Evolutionary conservation across 2,113 vertebrate genomes (phyloP).

Genomic region (Ifrita kowaldi): DNA sequence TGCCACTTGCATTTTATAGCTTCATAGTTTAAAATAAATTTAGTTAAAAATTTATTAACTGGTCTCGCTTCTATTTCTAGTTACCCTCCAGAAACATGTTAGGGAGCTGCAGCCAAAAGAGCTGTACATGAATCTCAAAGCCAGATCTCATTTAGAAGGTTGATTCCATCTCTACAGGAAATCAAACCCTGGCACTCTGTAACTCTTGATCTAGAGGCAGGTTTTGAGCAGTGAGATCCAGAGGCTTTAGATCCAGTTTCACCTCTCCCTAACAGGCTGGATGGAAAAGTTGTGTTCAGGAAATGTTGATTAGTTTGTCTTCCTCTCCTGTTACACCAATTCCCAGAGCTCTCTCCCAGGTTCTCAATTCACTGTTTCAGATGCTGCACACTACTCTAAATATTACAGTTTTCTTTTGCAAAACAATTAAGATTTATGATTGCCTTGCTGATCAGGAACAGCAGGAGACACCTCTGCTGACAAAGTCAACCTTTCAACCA

Average conservation of each 20-base stretch:
- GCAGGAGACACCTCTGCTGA: background rate
- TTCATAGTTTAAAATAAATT: conserved; percentile 12
- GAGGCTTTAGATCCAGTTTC: background rate
- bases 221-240: background rate
- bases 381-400: background rate
- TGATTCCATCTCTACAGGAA: background rate
- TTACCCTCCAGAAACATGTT: background rate
- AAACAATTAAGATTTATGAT: background rate
- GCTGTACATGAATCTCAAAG: background rate
- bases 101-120: background rate
- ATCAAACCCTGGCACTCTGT: background rate
- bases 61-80: background rate
- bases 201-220: background rate
- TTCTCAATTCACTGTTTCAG: fast-evolving
- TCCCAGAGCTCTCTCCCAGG: background rate
- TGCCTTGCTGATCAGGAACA: background rate
- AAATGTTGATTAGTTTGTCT: background rate
- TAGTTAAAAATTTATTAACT: conserved; percentile 22
- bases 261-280: background rate
- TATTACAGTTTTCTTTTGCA: background rate
- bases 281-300: background rate
- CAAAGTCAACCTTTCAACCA: background rate
- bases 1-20: conserved; percentile 9
- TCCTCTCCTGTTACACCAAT: background rate
- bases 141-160: background rate